Conservation (phyloP, 1,140 invertebrate genomes). For the Lucilia cuprina region DNA sequence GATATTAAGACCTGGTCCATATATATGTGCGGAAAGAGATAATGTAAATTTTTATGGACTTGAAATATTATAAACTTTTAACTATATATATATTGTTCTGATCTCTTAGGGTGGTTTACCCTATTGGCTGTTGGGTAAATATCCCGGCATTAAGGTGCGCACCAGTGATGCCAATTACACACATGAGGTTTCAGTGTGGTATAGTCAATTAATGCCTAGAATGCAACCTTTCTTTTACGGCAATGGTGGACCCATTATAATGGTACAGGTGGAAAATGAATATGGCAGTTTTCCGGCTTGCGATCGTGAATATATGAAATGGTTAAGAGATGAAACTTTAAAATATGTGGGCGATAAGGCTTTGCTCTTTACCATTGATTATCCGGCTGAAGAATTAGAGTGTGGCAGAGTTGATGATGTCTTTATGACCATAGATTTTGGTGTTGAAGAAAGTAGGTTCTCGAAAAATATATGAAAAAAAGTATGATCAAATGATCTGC, state of each 20-base stretch:
- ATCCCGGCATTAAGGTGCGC: slow-evolving; percentile 72
- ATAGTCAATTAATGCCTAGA: slow-evolving; percentile 65
- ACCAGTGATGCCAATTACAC: slow-evolving; percentile 69
- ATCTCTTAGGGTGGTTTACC: slow-evolving; percentile 77
- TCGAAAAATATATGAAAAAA: too few species aligned
- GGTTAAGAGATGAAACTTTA: slow-evolving; percentile 68
- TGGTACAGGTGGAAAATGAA: slow-evolving; percentile 83
- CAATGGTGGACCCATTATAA: slow-evolving; percentile 80
- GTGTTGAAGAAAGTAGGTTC: slow-evolving; percentile 51
- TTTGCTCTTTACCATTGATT: slow-evolving; percentile 77
- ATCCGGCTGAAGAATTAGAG: slow-evolving; percentile 62
- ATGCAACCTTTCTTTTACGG: slow-evolving; percentile 68
- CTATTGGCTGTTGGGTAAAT: slow-evolving; percentile 76
- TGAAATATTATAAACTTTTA: background rate
- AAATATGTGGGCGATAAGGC: slow-evolving; percentile 67
- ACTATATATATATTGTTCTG: slow-evolving; percentile 43
- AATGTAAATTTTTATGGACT: slow-evolving; percentile 38
- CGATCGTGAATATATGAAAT: slow-evolving; percentile 70
- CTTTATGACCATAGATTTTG: slow-evolving; percentile 77
- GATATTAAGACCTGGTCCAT: slow-evolving; percentile 81
- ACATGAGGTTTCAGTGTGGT: slow-evolving; percentile 68
- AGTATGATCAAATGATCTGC: too few species aligned
- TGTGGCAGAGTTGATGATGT: slow-evolving; percentile 70
- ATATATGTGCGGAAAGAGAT: slow-evolving; percentile 79
- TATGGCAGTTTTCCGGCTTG: slow-evolving; percentile 77